Evolutionary conservation across 2,888 invertebrate genomes (phyloP).

Genomic region (Drosophila quasianomalipes): DNA sequence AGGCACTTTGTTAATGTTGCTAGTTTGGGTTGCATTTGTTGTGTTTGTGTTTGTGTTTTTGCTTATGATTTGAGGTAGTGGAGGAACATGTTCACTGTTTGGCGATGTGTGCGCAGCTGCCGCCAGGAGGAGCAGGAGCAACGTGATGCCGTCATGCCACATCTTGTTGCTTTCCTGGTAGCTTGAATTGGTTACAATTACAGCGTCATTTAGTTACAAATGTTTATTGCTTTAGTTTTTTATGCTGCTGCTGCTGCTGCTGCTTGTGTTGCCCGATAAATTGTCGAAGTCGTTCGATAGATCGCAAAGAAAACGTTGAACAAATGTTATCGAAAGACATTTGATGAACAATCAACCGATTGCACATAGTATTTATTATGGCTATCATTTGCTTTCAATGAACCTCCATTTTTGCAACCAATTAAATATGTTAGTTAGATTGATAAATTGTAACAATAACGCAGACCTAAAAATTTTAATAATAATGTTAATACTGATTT

Average conservation of each 20-base stretch:
- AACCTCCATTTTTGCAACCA: not conserved
- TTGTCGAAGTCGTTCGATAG: constrained; percentile 27
- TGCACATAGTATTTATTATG: not conserved
- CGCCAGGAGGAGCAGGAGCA: constrained; percentile 58
- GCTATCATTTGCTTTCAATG: not conserved
- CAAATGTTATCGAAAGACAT: constrained; percentile 16
- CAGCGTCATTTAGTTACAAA: constrained; percentile 54
- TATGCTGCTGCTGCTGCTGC: constrained; percentile 25
- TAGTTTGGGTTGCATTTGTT: constrained; percentile 56
- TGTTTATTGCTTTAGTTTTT: constrained; percentile 39
- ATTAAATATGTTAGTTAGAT: not conserved
- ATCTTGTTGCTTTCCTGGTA: constrained; percentile 55
- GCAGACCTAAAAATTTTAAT: not conserved
- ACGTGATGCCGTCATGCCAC: constrained; percentile 40
- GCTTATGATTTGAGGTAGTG: constrained; percentile 73
- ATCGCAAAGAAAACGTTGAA: not conserved
- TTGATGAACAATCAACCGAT: not conserved
- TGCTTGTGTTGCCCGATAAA: constrained; percentile 42
- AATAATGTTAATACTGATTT: not conserved
- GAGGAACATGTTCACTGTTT: constrained; percentile 72
- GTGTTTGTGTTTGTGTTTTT: constrained; percentile 59
- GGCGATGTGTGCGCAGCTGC: constrained; percentile 40
- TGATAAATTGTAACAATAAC: not conserved
- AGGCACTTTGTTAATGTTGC: constrained; percentile 80
- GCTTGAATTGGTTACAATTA: constrained; percentile 44